Evolutionary conservation across 2,888 invertebrate genomes (phyloP).

Genomic region (Leucania comma): DNA sequence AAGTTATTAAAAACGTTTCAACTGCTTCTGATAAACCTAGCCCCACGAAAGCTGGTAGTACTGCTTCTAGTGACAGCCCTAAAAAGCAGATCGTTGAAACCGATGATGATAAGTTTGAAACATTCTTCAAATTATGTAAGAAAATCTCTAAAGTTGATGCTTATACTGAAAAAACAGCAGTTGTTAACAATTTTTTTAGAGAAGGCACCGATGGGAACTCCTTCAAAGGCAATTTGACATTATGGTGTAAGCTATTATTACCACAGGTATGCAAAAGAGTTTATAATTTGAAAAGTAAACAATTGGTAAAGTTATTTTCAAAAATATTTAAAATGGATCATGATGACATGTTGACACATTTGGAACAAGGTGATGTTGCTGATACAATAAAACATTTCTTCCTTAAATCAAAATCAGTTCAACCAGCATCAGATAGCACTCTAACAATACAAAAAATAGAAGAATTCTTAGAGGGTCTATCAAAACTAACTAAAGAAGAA

Average conservation of each 20-base stretch:
- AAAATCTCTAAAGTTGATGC: conserved; percentile 94
- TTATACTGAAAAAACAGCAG: conserved; percentile 95
- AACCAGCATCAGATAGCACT: conserved; percentile 92
- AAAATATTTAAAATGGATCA: conserved; percentile 94
- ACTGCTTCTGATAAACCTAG: conserved; percentile 47
- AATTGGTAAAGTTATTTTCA: conserved; percentile 96
- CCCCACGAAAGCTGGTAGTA: conserved; percentile 35
- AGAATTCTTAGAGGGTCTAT: conserved; percentile 93
- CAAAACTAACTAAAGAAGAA: conserved; percentile 95
- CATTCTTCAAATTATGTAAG: conserved; percentile 94
- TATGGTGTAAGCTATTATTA: conserved; percentile 96
- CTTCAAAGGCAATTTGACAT: conserved; percentile 94
- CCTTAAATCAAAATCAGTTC: conserved; percentile 90
- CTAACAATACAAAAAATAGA: conserved; percentile 95
- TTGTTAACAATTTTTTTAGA: conserved; percentile 92
- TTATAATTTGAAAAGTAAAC: conserved; percentile 98
- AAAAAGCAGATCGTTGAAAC: conserved; percentile 51
- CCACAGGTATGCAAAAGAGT: conserved; percentile 96
- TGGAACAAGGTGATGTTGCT: conserved; percentile 97
- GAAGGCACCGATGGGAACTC: conserved; percentile 91
- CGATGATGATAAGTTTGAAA: conserved; percentile 94
- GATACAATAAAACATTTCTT: conserved; percentile 96
- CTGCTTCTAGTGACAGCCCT: conserved; percentile 50
- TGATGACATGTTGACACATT: conserved; percentile 95
- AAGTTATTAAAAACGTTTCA: conserved; percentile 81